A percentile compares a stretch with the other conserved stretches of the same genome.
Conservation (phyloP, 2,888 invertebrate species). For the Xylota sylvarum region DNA sequence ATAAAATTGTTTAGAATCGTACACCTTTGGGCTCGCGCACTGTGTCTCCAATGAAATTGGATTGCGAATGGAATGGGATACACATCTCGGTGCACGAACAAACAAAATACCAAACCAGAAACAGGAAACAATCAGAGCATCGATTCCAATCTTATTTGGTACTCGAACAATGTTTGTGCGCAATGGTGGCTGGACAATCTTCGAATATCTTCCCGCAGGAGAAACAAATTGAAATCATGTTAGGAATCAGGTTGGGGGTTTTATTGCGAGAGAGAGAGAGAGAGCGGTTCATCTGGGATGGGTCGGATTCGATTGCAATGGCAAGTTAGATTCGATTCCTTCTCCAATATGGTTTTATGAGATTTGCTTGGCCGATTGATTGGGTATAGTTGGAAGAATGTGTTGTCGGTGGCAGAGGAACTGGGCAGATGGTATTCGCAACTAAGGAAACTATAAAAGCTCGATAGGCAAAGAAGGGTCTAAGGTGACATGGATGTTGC, state of each 20-base stretch:
- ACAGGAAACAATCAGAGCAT: slow-evolving; percentile 72
- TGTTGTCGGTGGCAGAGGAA: neutral
- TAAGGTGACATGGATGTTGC: neutral
- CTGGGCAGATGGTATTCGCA: neutral
- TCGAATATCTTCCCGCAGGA: slow-evolving; percentile 56
- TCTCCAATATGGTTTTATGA: slow-evolving; percentile 50
- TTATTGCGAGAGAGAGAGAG: neutral
- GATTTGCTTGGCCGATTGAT: slow-evolving; percentile 20
- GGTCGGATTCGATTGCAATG: neutral
- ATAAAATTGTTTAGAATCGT: slow-evolving; percentile 71
- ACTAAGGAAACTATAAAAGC: neutral
- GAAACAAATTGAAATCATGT: slow-evolving; percentile 68
- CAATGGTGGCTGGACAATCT: slow-evolving; percentile 11
- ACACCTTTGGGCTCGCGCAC: slow-evolving; percentile 10
- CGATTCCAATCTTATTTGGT: slow-evolving; percentile 71
- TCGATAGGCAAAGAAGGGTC: neutral
- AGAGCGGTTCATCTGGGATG: slow-evolving; percentile 1
- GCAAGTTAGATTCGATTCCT: slow-evolving; percentile 4
- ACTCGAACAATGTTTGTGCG: slow-evolving; percentile 39
- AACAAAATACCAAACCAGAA: slow-evolving; percentile 56
- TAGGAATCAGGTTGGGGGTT: slow-evolving; percentile 16
- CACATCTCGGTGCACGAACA: slow-evolving; percentile 67
- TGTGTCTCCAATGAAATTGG: slow-evolving; percentile 50
- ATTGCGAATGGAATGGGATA: slow-evolving; percentile 46
- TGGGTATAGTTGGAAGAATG: neutral